Evolutionary conservation across 1,140 invertebrate species (phyloP).

Genomic region (Trypoxylus dichotomus): DNA sequence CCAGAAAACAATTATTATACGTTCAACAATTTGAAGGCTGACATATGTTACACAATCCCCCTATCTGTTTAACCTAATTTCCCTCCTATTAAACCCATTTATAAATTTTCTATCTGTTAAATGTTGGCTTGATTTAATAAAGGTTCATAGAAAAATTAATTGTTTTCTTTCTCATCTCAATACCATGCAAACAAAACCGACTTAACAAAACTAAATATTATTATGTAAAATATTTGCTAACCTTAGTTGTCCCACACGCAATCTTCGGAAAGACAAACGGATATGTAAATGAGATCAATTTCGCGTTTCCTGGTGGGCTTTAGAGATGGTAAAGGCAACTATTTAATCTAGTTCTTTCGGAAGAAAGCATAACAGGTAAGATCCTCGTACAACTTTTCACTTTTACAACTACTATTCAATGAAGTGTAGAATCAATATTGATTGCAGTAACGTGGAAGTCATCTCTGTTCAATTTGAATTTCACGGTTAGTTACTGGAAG

Average conservation of each 20-base stretch:
- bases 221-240: not conserved
- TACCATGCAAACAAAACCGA: not conserved
- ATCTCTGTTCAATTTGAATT: not conserved
- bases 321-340: not conserved
- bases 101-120: not conserved
- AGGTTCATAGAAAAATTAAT: not conserved
- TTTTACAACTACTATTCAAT: conserved; percentile 6
- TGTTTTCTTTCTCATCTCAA: not conserved
- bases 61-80: not conserved
- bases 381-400: not conserved
- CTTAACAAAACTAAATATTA: not conserved
- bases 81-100: not conserved
- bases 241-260: not conserved
- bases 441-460: not conserved
- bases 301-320: not conserved
- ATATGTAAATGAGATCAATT: not conserved
- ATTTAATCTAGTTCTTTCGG: conserved; percentile 9
- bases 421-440: not conserved
- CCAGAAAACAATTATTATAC: not conserved
- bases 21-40: not conserved
- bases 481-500: not conserved
- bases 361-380: conserved; percentile 15
- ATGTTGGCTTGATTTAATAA: not conserved
- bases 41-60: conserved; percentile 6
- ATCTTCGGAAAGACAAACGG: not conserved